A percentile compares a stretch with the other conserved stretches of the same genome.
Evolutionary conservation across 2,113 vertebrate species (phyloP).

Genomic region (Gyps fulvus): DNA sequence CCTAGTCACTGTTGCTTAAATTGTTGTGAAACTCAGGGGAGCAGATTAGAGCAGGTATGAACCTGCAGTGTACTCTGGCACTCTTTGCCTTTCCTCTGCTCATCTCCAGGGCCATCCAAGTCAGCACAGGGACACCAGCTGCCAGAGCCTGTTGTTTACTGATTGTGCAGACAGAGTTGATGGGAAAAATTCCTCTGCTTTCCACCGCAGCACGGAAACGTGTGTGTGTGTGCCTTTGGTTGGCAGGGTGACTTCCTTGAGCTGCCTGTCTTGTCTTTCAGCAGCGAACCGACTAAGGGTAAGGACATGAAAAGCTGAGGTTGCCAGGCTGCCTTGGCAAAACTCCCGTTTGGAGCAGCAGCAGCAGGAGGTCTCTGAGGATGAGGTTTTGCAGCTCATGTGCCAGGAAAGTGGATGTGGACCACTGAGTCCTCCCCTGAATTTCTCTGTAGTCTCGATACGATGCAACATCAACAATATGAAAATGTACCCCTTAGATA

Average conservation of each 20-base stretch:
- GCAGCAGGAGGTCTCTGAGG: not conserved
- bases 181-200: not conserved
- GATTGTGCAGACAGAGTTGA: not conserved
- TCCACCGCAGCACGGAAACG: not conserved
- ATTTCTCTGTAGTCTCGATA: not conserved
- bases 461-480: not conserved
- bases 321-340: not conserved
- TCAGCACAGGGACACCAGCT: not conserved
- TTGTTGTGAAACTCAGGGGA: not conserved
- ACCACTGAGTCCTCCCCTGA: not conserved
- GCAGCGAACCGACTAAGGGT: not conserved
- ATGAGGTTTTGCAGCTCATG: not conserved
- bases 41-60: not conserved
- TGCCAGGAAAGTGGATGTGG: not conserved
- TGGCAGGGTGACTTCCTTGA: not conserved
- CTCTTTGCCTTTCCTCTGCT: not conserved
- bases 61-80: not conserved
- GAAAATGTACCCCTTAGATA: not conserved
- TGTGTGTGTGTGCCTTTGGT: not conserved
- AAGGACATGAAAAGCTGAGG: not conserved
- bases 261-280: not conserved
- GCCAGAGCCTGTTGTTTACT: not conserved
- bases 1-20: not conserved
- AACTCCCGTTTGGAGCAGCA: not conserved
- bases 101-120: not conserved